These are phyloP conservation scores for Acanthiza pusilla DNA, from an alignment of 2,797 vertebrate genomes.

Conservation along the genomic window DNA sequence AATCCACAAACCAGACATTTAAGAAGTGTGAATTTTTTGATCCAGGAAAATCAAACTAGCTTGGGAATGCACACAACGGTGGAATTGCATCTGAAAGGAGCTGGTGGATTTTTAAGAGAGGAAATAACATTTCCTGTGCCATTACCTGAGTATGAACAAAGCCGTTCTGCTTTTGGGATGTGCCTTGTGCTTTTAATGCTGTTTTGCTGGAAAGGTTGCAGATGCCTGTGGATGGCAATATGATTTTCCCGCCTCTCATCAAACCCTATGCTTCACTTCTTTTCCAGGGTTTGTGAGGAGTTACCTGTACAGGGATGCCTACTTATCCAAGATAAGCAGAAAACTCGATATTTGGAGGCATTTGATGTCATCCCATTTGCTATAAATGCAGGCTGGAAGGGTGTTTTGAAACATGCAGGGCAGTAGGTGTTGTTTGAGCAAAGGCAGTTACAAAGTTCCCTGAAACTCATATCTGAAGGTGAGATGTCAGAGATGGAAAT, in stretches of 20 bases:
- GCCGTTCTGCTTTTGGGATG: neutral
- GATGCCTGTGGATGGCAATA: neutral
- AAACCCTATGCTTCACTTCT: neutral
- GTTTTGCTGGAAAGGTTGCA: neutral
- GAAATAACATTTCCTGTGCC: neutral
- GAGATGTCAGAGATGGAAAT: neutral
- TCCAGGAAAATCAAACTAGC: neutral
- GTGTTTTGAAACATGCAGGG: neutral
- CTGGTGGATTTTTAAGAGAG: neutral
- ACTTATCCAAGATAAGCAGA: neutral
- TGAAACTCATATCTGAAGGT: neutral
- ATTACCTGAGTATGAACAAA: neutral
- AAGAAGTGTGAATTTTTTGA: neutral
- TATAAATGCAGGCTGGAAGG: neutral
- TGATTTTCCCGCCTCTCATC: neutral
- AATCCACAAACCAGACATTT: neutral
- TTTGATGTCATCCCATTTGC: neutral
- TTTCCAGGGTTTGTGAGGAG: neutral
- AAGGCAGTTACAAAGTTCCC: neutral
- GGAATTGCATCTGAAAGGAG: neutral
- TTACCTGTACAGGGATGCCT: neutral
- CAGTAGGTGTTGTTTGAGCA: neutral
- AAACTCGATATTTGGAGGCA: neutral
- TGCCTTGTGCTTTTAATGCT: neutral
- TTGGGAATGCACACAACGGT: accelerated